phyloP scores from a whole-genome alignment of 2,888 invertebrate genomes.

The Stenolophus ochropezus region DNA sequence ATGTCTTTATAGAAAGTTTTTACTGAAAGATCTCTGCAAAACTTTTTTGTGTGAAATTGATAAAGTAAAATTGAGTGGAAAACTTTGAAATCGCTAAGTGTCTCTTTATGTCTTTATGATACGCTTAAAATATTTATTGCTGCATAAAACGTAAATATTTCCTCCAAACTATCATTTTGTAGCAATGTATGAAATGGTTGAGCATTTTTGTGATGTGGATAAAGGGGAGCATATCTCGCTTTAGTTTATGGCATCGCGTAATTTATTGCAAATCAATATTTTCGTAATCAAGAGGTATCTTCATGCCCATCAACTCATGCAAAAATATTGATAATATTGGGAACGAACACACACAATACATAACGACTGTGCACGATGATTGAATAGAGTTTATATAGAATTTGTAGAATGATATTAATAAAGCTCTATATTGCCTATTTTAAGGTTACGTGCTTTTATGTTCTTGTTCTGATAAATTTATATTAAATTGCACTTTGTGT shows the following conservation, averaged over 20 bases:
- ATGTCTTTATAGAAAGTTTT: constrained; percentile 40
- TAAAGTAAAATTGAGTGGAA: constrained; percentile 49
- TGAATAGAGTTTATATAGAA: too few relatives aligned
- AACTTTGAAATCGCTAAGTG: constrained; percentile 18
- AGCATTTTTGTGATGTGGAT: constrained; percentile 15
- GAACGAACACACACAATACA: background rate
- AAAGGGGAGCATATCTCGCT: constrained; percentile 7
- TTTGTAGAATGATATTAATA: too few relatives aligned
- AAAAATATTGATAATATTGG: constrained; percentile 19
- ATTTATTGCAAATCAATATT: constrained; percentile 36
- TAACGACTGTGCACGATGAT: too few relatives aligned
- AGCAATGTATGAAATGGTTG: background rate
- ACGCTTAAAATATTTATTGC: constrained; percentile 44
- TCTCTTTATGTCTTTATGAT: constrained; percentile 30
- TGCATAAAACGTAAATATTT: constrained; percentile 6
- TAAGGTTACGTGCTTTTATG: too few relatives aligned
- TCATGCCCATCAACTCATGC: constrained; percentile 1
- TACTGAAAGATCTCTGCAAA: constrained; percentile 21
- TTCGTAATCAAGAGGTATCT: constrained; percentile 16
- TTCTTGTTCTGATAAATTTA: too few relatives aligned
- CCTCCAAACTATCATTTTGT: background rate
- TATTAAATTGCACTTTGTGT: too few relatives aligned
- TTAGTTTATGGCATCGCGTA: background rate
- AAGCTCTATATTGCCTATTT: too few relatives aligned
- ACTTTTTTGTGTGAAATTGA: constrained; percentile 34